A percentile compares a stretch with the other conserved stretches of the same genome.
phyloP scores from a whole-genome alignment of 2,797 vertebrate species.

The Sarcoramphus papa region DNA sequence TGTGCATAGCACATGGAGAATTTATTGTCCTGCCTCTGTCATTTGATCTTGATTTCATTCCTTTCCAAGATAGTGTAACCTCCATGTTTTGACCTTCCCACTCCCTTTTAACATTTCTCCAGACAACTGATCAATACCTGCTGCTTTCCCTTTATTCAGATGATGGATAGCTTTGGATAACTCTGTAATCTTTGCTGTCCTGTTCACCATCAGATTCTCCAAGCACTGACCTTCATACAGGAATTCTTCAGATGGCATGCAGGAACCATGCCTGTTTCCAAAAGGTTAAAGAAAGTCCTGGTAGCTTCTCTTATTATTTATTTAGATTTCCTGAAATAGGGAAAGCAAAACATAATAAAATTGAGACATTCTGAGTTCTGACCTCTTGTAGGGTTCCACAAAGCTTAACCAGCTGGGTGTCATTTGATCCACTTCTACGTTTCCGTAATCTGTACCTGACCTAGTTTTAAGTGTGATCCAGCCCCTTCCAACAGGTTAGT shows the following conservation, averaged over 20 bases:
- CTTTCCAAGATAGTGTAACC: conserved; percentile 3
- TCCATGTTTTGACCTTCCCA: conserved; percentile 48
- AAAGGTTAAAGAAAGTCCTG: not conserved
- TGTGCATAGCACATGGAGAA: not conserved
- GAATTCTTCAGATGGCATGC: not conserved
- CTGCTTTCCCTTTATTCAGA: conserved; percentile 64
- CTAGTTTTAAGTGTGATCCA: not conserved
- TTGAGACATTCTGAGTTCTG: not conserved
- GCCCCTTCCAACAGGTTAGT: not conserved
- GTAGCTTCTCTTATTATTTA: not conserved
- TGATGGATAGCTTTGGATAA: conserved; percentile 65
- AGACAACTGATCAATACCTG: conserved; percentile 68
- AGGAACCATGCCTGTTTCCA: conserved; percentile 11
- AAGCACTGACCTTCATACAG: conserved; percentile 44
- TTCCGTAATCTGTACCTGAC: conserved; percentile 6
- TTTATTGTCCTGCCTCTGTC: not conserved
- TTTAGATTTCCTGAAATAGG: not conserved
- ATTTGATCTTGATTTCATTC: conserved; percentile 21
- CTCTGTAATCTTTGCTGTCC: conserved; percentile 58
- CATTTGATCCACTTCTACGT: not conserved
- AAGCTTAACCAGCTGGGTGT: not conserved
- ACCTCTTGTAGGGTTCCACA: not conserved
- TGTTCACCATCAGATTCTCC: conserved; percentile 53
- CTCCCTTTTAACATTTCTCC: conserved; percentile 50
- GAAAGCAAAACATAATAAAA: not conserved